A percentile compares a stretch with the other conserved stretches of the same genome.
These are phyloP conservation scores for Cydia amplana DNA, from an alignment of 1,140 invertebrate species.

Conservation along the genomic window DNA sequence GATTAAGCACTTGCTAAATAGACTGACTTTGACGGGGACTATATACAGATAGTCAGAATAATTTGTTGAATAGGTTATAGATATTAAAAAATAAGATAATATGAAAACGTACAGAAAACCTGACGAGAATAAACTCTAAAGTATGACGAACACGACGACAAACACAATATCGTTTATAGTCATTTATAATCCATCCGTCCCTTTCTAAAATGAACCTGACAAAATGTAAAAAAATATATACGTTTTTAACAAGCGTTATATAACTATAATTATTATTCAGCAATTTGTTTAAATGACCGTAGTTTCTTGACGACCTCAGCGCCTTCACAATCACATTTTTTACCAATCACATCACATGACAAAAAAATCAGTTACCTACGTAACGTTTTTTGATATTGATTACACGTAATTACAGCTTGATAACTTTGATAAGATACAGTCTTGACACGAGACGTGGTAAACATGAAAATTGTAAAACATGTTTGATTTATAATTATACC, in stretches of 20 bases:
- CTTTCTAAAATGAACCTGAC: no score
- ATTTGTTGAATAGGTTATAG: background rate
- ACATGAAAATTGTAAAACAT: slow-evolving; percentile 14
- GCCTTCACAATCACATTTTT: slow-evolving; percentile 7
- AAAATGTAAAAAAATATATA: background rate
- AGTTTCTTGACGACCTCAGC: slow-evolving; percentile 6
- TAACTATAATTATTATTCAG: background rate
- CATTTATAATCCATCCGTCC: no score
- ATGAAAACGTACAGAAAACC: background rate
- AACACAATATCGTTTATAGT: background rate
- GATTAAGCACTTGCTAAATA: no score
- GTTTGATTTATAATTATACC: slow-evolving; percentile 31
- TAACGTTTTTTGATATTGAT: slow-evolving; percentile 9
- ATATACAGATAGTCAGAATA: no score
- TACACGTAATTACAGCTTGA: background rate
- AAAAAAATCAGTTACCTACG: slow-evolving; percentile 17
- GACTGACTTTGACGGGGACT: no score
- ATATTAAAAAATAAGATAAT: background rate
- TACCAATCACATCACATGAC: slow-evolving; percentile 5
- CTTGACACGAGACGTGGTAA: background rate
- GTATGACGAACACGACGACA: background rate
- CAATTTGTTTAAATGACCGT: background rate
- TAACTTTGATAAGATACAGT: slow-evolving; percentile 11
- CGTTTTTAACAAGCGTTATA: background rate
- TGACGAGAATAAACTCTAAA: background rate